Evolutionary conservation across 2,797 vertebrate genomes (phyloP).

Genomic region (Semaprochilodus insignis): DNA sequence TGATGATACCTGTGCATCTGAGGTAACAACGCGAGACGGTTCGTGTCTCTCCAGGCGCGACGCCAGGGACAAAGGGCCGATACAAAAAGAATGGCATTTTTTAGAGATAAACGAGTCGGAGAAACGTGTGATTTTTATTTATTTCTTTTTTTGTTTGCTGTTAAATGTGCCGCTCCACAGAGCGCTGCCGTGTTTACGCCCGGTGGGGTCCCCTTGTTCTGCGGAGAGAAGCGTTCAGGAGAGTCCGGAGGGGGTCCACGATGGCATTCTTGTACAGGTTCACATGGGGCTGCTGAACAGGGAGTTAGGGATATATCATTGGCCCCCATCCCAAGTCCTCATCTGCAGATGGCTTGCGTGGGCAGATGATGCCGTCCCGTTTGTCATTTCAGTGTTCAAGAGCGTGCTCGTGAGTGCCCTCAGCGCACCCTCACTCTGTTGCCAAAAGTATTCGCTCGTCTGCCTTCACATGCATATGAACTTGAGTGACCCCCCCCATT

Average conservation of each 20-base stretch:
- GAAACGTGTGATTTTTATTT: background rate
- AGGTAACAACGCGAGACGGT: background rate
- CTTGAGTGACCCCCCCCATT: too few species aligned
- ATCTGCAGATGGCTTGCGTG: background rate
- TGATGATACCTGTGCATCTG: constrained; percentile 12
- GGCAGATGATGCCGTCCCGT: too few species aligned
- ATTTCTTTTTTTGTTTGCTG: background rate
- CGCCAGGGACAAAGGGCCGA: constrained; percentile 12
- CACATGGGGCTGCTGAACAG: background rate
- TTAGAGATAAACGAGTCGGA: constrained; percentile 30
- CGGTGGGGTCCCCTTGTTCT: background rate
- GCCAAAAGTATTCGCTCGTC: too few species aligned
- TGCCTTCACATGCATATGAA: too few species aligned
- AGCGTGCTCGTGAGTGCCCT: too few species aligned
- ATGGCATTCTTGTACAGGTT: background rate
- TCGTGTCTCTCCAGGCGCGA: constrained; percentile 5
- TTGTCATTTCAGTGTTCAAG: too few species aligned
- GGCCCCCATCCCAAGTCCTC: background rate
- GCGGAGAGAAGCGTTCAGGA: background rate
- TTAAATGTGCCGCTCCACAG: constrained; percentile 22
- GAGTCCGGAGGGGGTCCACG: background rate
- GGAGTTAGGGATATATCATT: too few species aligned
- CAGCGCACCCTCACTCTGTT: too few species aligned
- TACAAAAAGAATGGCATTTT: constrained; percentile 11
- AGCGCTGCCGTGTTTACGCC: constrained; percentile 10